Conservation (phyloP, 2,888 invertebrate genomes). For the Panorpa germanica region DNA sequence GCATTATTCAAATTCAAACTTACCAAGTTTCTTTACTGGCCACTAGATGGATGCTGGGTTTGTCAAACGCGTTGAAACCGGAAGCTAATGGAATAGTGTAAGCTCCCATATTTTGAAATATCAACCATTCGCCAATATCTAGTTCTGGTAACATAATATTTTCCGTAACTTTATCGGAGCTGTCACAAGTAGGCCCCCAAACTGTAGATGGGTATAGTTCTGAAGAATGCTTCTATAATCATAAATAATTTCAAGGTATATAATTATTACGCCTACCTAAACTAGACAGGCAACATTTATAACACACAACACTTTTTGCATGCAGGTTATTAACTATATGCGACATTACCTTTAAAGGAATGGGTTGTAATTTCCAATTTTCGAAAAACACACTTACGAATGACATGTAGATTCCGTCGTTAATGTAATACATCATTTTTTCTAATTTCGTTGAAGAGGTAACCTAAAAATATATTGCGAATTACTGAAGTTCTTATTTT, state of each 20-base stretch:
- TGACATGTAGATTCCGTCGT: conserved; percentile 97
- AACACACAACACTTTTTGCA: too few species aligned
- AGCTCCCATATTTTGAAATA: conserved; percentile 96
- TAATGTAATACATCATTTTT: conserved; percentile 91
- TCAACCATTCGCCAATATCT: conserved; percentile 69
- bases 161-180: conserved; percentile 66
- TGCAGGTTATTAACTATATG: too few species aligned
- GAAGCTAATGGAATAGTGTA: conserved; percentile 88
- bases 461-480: too few species aligned
- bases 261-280: too few species aligned
- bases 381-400: conserved; percentile 96
- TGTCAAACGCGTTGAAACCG: conserved; percentile 88
- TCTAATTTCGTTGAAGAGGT: too few species aligned
- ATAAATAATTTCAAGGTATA: too few species aligned
- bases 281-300: too few species aligned
- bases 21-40: too few species aligned
- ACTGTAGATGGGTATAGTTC: conserved; percentile 44
- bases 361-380: conserved; percentile 55
- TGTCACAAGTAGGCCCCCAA: conserved; percentile 97
- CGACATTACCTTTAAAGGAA: conserved; percentile 48
- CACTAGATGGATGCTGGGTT: too few species aligned
- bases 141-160: conserved; percentile 47
- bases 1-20: too few species aligned
- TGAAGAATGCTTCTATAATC: too few species aligned
- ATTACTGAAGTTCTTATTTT: too few species aligned